Conservation (phyloP, 2,797 vertebrate genomes). For the Leptatherina wallacei region DNA sequence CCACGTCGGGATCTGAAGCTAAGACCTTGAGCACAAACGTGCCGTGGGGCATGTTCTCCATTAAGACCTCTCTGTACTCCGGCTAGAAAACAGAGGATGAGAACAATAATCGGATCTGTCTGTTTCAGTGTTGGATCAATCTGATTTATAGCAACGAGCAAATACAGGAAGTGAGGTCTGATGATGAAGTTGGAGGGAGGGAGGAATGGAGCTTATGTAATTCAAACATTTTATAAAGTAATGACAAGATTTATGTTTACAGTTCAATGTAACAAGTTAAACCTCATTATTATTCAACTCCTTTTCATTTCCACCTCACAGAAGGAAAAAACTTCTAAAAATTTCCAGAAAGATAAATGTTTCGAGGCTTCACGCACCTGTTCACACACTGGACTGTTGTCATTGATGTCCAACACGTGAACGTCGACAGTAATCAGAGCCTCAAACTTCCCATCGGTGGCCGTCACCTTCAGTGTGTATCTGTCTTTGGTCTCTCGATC, state of each 20-base stretch:
- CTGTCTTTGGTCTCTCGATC: slow-evolving; percentile 91
- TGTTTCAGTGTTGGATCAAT: neutral
- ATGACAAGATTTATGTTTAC: no score
- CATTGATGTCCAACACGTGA: slow-evolving; percentile 94
- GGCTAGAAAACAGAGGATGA: slow-evolving; percentile 77
- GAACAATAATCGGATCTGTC: slow-evolving; percentile 28
- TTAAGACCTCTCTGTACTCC: slow-evolving; percentile 89
- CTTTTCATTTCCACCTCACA: neutral
- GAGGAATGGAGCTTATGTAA: no score
- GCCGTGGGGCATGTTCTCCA: slow-evolving; percentile 88
- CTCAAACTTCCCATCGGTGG: slow-evolving; percentile 95
- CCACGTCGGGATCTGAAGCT: slow-evolving; percentile 89
- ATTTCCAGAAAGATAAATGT: neutral
- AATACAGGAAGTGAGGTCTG: neutral
- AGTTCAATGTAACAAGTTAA: no score
- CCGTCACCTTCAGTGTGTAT: slow-evolving; percentile 88
- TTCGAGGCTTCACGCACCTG: slow-evolving; percentile 82
- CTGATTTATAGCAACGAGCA: neutral
- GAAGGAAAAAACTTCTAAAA: neutral
- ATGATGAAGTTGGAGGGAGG: no score
- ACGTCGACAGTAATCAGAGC: slow-evolving; percentile 87
- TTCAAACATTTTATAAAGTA: no score
- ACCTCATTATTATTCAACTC: no score
- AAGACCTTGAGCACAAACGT: slow-evolving; percentile 89
- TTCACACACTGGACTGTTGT: slow-evolving; percentile 94